Evolutionary conservation across 2,113 vertebrate species (phyloP).

Genomic region (Oryctolagus cuniculus): mOryCun1.1 NC_091435.1:52444001-52444500

Average conservation of each 20-base stretch:
- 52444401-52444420: conserved; percentile 19
- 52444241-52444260: background rate
- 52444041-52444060: too few relatives aligned
- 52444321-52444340: background rate
- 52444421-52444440: background rate
- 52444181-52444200: background rate
- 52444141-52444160: background rate
- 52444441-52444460: background rate
- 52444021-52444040: too few relatives aligned
- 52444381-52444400: background rate
- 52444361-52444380: background rate
- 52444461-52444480: background rate
- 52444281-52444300: background rate
- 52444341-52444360: background rate
- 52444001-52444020: too few relatives aligned
- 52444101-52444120: conserved; percentile 17
- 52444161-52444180: background rate
- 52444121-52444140: background rate
- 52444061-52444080: too few relatives aligned
- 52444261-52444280: background rate
- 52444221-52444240: background rate
- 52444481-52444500: background rate
- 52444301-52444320: background rate
- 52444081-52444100: too few relatives aligned
- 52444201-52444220: background rate